Base-by-base conservation (phyloP, 2,797 vertebrate species). In the Gymnothorax reevesii region DNA sequence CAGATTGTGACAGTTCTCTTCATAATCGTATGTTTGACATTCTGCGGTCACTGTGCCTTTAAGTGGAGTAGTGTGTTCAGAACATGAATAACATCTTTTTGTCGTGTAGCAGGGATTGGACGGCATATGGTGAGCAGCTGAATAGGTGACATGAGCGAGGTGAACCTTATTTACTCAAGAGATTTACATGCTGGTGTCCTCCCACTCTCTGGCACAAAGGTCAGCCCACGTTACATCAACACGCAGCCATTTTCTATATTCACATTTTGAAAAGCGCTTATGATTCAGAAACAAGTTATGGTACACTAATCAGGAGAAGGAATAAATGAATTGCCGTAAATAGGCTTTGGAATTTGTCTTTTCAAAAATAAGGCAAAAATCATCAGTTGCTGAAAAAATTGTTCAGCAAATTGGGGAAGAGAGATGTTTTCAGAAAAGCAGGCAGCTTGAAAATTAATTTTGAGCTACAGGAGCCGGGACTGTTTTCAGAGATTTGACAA, bases 401-500 rank as follows among this genome's bases (percentile, higher is more conserved):
- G 91, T 90, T 82, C 88, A 88, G 87, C 85, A 90, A 93, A 93
- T 92, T 77, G 90, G 85, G 84, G 85, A 88, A 90, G 88, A 91
- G 90, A 89, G 90, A 92, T 93, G 89, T 93, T 92, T 90, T 91
- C 88, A 90, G 90, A 88, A 93, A 92, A 90, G 87, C 90, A 92
- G 90, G 91, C 90, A 88, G 87, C 90, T 93, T 93, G 86, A 84
- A 91, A 95, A 93, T 94, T 90, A 92, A 92, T 95, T 93, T 92
- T 85, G 91, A 88, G 89, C 90, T 92, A 92, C 90, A 87, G 88
- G 91, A 92, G 92, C 92, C 89, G 91, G 89, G 89, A 87, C 89
- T 88, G 87, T 86, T 82, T 86, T 86, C 89, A 84, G 80, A 90
- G 89, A 93, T 93, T 90, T 90, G 88, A 93, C 91, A 92, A 89